These are phyloP conservation scores for Montipora efflorescens DNA, from an alignment of 64 coral and sea anemone species.

Conservation along the genomic window DNA sequence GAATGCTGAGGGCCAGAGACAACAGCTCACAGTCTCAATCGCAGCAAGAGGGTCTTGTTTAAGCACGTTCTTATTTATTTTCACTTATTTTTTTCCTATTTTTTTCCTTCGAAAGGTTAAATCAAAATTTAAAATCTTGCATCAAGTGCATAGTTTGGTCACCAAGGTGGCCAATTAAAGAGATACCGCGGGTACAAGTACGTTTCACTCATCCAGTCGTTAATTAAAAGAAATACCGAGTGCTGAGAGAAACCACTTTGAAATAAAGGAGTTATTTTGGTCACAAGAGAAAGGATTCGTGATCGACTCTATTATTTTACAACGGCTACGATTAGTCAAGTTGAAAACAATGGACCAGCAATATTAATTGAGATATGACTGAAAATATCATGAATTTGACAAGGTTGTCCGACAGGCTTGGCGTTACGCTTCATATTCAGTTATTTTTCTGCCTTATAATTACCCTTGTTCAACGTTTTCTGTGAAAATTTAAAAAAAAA, in stretches of 20 bases:
- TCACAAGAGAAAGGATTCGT: not conserved
- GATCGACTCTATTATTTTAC: not conserved
- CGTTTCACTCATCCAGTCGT: not conserved
- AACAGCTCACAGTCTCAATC: not conserved
- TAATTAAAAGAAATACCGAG: not conserved
- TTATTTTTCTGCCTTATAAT: not conserved
- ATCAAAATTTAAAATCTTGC: not conserved
- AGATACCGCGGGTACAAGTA: too few species aligned
- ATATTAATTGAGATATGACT: not conserved
- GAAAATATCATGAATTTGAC: not conserved
- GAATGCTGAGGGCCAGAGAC: not conserved
- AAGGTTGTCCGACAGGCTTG: too few species aligned
- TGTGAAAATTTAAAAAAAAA: not conserved
- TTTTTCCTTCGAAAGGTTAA: not conserved
- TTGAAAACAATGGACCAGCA: not conserved
- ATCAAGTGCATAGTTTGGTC: constrained; percentile 30
- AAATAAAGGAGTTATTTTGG: not conserved
- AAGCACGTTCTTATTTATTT: too few species aligned
- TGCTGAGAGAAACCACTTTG: not conserved
- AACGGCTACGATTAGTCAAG: not conserved
- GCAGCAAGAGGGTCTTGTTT: not conserved
- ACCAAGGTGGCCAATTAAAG: not conserved
- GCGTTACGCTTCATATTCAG: not conserved
- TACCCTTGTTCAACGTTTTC: not conserved
- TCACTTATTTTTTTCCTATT: not conserved